Percentiles rank a stretch among this genome's conserved stretches.
These are phyloP conservation scores for Scaptomyza cyrtandrae DNA, from an alignment of 2,888 invertebrate genomes.

Conservation along the genomic window DNA sequence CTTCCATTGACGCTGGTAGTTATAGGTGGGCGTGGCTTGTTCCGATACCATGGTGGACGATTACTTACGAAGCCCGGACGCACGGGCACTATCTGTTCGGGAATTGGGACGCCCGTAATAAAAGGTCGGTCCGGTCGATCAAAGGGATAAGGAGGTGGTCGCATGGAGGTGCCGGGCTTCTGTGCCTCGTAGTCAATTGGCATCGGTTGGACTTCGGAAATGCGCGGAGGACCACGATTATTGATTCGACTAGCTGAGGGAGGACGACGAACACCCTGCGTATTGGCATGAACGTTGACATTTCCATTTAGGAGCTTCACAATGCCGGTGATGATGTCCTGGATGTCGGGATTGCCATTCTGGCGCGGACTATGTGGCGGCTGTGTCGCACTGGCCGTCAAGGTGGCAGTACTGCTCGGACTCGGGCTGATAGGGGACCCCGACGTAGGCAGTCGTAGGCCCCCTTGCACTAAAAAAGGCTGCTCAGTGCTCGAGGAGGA, in stretches of 20 bases:
- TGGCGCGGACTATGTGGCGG: constrained; percentile 83
- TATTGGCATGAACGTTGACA: constrained; percentile 92
- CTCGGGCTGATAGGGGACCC: constrained; percentile 84
- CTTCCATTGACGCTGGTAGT: constrained; percentile 81
- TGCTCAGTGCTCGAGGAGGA: constrained; percentile 46
- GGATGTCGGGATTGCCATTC: constrained; percentile 91
- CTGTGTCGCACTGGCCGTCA: constrained; percentile 78
- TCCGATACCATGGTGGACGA: constrained; percentile 88
- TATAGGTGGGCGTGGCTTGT: constrained; percentile 86
- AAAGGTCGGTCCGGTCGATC: constrained; percentile 88
- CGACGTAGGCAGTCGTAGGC: constrained; percentile 84
- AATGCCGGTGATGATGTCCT: constrained; percentile 95
- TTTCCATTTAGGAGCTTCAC: constrained; percentile 95
- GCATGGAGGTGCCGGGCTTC: constrained; percentile 81
- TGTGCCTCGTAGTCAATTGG: constrained; percentile 86
- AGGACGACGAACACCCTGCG: constrained; percentile 88
- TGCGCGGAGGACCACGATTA: constrained; percentile 94
- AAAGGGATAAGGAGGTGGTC: constrained; percentile 88
- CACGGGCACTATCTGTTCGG: constrained; percentile 90
- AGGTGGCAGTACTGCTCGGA: constrained; percentile 82
- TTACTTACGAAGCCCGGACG: constrained; percentile 87
- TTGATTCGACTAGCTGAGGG: constrained; percentile 93
- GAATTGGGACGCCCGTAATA: constrained; percentile 89
- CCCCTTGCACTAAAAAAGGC: constrained; percentile 85
- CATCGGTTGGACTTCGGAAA: constrained; percentile 90